A percentile compares a stretch with the other conserved stretches of the same genome.
These are phyloP conservation scores for Marronus borbonicus DNA, from an alignment of 2,888 invertebrate species.

Conservation along the genomic window DNA sequence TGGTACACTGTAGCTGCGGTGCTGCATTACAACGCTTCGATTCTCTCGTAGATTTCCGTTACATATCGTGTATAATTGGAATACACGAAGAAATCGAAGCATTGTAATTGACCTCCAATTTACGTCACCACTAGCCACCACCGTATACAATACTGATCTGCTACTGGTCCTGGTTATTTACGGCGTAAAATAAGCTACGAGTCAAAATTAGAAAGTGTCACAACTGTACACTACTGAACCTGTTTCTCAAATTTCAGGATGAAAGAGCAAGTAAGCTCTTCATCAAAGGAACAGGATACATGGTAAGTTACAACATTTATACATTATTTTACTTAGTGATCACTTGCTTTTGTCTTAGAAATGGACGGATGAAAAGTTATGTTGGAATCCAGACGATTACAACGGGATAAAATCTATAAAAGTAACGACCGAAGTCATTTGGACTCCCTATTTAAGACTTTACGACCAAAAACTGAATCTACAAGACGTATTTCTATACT, in stretches of 20 bases:
- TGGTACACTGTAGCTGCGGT: too few relatives aligned
- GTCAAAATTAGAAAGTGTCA: not conserved
- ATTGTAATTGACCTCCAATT: too few relatives aligned
- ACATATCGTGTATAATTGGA: too few relatives aligned
- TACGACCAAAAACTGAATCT: not conserved
- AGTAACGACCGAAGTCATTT: slow-evolving; percentile 74
- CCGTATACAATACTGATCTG: too few relatives aligned
- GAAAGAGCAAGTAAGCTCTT: not conserved
- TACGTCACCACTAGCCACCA: too few relatives aligned
- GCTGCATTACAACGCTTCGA: too few relatives aligned
- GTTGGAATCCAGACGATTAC: slow-evolving; percentile 76
- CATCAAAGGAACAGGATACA: not conserved
- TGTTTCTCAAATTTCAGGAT: not conserved
- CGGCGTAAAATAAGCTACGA: too few relatives aligned
- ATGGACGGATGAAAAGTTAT: slow-evolving; percentile 77
- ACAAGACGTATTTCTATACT: not conserved
- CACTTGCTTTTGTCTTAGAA: slow-evolving; percentile 68
- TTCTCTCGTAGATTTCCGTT: too few relatives aligned
- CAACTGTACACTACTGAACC: not conserved
- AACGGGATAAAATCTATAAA: slow-evolving; percentile 71
- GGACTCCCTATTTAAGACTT: slow-evolving; percentile 74
- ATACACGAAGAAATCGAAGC: too few relatives aligned
- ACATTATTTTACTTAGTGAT: too few relatives aligned
- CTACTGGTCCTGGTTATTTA: too few relatives aligned
- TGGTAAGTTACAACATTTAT: not conserved